phyloP scores from a whole-genome alignment of 2,888 invertebrate species.

The Margaritifera margaritifera region DNA sequence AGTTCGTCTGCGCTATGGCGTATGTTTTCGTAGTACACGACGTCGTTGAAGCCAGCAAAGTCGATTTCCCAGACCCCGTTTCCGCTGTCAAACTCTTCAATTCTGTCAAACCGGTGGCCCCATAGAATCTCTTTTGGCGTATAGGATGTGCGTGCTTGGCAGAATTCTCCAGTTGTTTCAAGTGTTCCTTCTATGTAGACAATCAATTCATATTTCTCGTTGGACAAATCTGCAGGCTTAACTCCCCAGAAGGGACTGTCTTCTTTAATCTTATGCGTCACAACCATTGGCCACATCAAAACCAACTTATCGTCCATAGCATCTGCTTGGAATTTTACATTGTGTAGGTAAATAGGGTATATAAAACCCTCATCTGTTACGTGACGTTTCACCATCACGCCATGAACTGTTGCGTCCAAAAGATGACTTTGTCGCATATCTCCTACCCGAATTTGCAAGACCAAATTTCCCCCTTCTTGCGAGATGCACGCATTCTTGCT shows the following conservation, averaged over 20 bases:
- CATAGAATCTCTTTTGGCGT: constrained; percentile 70
- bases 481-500: constrained; percentile 92
- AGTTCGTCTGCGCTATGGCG: constrained; percentile 51
- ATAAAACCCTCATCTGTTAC: constrained; percentile 54
- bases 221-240: constrained; percentile 89
- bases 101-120: constrained; percentile 66
- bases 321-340: constrained; percentile 91
- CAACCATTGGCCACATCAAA: constrained; percentile 98
- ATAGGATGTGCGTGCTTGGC: constrained; percentile 74
- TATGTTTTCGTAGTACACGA: constrained; percentile 49
- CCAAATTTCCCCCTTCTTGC: constrained; percentile 69
- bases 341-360: constrained; percentile 84
- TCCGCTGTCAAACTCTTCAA: constrained; percentile 59
- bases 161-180: constrained; percentile 83
- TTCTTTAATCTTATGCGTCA: constrained; percentile 93
- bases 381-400: constrained; percentile 51
- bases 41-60: constrained; percentile 60
- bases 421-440: constrained; percentile 70
- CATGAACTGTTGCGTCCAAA: constrained; percentile 79
- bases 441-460: constrained; percentile 69
- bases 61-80: constrained; percentile 60
- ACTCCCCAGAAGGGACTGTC: constrained; percentile 91
- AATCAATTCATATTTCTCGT: constrained; percentile 86
- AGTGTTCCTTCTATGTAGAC: constrained; percentile 93
- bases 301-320: constrained; percentile 93